A percentile compares a stretch with the other conserved stretches of the same genome.
Evolutionary conservation across 2,888 invertebrate species (phyloP).

Genomic region (Platypus cylindrus): DNA sequence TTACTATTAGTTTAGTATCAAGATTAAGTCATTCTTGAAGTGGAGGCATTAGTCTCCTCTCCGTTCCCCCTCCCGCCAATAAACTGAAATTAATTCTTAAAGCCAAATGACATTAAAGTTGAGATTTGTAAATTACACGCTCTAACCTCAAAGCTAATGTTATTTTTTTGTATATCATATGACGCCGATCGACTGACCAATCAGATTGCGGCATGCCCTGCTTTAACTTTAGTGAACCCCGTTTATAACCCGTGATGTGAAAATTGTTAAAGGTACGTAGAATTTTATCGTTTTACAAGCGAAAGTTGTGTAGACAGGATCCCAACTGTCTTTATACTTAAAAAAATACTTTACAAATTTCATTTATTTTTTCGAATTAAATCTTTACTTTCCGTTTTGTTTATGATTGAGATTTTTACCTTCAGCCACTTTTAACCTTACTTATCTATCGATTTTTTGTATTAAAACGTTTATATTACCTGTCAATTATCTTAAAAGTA

Average conservation of each 20-base stretch:
- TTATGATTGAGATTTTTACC: conserved; percentile 21
- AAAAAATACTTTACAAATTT: conserved; percentile 22
- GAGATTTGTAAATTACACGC: conserved; percentile 20
- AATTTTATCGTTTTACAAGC: conserved; percentile 38
- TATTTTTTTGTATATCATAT: conserved; percentile 38
- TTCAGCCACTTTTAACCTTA: conserved; percentile 32
- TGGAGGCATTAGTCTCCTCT: conserved; percentile 2
- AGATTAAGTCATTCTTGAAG: conserved; percentile 13
- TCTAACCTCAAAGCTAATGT: conserved; percentile 33
- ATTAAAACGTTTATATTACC: conserved; percentile 14
- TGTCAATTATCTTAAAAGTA: conserved; percentile 20
- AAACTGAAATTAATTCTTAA: conserved; percentile 14
- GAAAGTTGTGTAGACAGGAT: conserved; percentile 33
- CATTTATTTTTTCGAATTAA: conserved; percentile 21
- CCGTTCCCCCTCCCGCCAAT: no score
- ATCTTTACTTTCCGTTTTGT: conserved; percentile 6
- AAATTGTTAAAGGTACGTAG: conserved; percentile 38
- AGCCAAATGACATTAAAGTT: conserved; percentile 19
- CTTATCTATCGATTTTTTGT: conserved; percentile 35
- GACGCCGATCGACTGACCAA: conserved; percentile 34
- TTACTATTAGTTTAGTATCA: conserved; percentile 21
- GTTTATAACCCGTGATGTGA: conserved; percentile 36
- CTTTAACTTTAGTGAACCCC: conserved; percentile 35
- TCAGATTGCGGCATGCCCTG: conserved; percentile 33
- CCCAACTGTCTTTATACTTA: conserved; percentile 23